Conservation (phyloP, 2,797 vertebrate genomes). For the Hyperoplus lanceolatus region DNA sequence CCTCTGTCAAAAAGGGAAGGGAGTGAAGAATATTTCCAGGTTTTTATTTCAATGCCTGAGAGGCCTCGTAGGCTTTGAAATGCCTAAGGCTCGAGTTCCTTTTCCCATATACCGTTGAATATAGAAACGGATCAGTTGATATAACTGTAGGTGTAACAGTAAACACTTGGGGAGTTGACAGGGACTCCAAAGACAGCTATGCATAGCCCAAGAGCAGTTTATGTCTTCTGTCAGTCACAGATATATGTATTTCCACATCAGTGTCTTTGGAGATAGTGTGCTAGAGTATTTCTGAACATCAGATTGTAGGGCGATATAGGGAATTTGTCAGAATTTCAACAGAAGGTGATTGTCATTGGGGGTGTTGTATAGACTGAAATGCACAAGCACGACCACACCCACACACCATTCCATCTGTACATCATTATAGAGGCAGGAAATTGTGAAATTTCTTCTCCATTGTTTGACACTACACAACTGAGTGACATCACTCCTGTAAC, state of each 20-base stretch:
- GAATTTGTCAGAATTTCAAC: conserved; percentile 36
- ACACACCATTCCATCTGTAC: background rate
- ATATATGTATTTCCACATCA: conserved; percentile 47
- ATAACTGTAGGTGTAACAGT: conserved; percentile 60
- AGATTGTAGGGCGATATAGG: conserved; percentile 45
- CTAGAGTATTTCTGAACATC: conserved; percentile 55
- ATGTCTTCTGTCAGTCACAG: conserved; percentile 60
- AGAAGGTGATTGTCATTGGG: conserved; percentile 16
- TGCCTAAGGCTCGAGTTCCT: conserved; percentile 71
- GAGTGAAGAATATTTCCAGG: conserved; percentile 58
- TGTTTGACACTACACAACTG: conserved; percentile 39
- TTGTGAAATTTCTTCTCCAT: conserved; percentile 16
- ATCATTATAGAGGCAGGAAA: conserved; percentile 12
- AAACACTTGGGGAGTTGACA: conserved; percentile 63
- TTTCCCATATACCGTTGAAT: conserved; percentile 47
- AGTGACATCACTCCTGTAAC: conserved; percentile 47
- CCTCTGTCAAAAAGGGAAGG: conserved; percentile 62
- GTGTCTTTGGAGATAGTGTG: conserved; percentile 33
- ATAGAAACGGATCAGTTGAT: conserved; percentile 60
- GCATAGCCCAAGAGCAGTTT: conserved; percentile 64
- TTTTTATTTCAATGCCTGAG: conserved; percentile 65
- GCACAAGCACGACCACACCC: conserved; percentile 38
- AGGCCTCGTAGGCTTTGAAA: conserved; percentile 64
- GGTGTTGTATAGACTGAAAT: conserved; percentile 30
- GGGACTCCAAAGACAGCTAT: conserved; percentile 57